Evolutionary conservation across 1,140 invertebrate species (phyloP), one percentile per base, ranked within the genome.

Genomic region (Ctenoplectra terminalis): DNA sequence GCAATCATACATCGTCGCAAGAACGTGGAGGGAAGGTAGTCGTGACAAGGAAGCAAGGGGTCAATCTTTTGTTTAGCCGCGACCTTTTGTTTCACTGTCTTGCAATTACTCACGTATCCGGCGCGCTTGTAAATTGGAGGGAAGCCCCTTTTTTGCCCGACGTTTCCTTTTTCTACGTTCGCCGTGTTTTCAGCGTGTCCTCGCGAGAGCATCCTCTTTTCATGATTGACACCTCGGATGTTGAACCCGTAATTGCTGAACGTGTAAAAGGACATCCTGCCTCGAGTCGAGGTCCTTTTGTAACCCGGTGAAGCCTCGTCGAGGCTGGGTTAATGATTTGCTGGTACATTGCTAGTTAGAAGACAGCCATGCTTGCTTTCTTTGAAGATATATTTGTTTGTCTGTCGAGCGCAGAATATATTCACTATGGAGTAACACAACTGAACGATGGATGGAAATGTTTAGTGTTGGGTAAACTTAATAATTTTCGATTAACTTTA

Each of bases 101-200:
- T 31, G 79, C 79, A 81, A 81, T 81, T 66, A 75, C 61, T 66
- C 79, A 66, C 71, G 71, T 64, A 60, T 60, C 48, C 58, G 46
- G 43, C 66, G 46, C 20, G 46, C n/a, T 31, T 31, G 77, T 31
- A 66, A 81, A 75, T 75, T 75, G 71, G 50, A 64, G 61, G 61
- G 61, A 74, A 81, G 40, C 64, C 75, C 56, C 61, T 64, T 26
- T 43, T 26, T n/a, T 34, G 8, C 31, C 2, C 37, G 20, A 23
- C 20, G 5, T n/a, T 64, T 52, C 4, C 34, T 43, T 48, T 37
- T 17, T 26, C 15, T n/a, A 23, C 17, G 9, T 5, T 34, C 0
- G 7, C 8, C 69, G 56, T n/a, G 23, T 48, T 78, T 61, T 46
- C 26, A 9, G 20, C 29, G 60, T 11, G 8, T 46, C 70, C 46